Percentiles rank a stretch among this genome's conserved stretches.
Conservation (phyloP, 2,797 vertebrate species). For the Pteropus rufus region DNA sequence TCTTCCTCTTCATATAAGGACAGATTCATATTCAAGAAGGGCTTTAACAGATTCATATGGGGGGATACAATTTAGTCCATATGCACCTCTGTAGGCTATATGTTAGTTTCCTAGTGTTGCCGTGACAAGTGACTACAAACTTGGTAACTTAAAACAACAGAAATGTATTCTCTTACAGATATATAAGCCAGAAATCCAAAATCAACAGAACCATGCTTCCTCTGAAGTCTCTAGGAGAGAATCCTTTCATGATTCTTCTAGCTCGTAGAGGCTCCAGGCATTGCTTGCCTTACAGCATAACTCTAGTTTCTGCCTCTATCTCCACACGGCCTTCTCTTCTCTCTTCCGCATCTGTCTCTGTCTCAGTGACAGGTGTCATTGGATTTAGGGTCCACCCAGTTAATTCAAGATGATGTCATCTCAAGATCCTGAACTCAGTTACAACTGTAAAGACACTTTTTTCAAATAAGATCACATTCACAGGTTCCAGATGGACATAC, state of each 20-base stretch:
- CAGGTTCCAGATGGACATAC: background rate
- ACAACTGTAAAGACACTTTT: background rate
- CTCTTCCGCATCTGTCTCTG: background rate
- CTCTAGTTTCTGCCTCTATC: background rate
- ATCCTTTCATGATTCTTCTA: background rate
- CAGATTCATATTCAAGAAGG: background rate
- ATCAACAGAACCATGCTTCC: background rate
- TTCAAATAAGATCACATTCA: background rate
- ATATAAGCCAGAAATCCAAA: background rate
- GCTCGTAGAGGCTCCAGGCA: background rate
- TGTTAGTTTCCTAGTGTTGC: background rate
- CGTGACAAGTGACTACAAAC: background rate
- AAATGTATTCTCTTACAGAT: background rate
- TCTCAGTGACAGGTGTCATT: background rate
- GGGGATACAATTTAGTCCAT: background rate
- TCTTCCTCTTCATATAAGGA: background rate
- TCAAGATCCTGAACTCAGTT: background rate
- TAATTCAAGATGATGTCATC: background rate
- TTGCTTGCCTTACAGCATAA: background rate
- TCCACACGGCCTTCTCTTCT: background rate
- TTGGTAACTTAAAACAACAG: background rate
- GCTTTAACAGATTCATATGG: background rate
- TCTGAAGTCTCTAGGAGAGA: background rate
- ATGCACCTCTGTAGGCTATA: background rate
- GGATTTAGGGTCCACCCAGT: background rate